Percentiles rank a stretch among this genome's conserved stretches.
Conservation (phyloP, 2,113 vertebrate genomes). For the Hepsetus odoe region DNA sequence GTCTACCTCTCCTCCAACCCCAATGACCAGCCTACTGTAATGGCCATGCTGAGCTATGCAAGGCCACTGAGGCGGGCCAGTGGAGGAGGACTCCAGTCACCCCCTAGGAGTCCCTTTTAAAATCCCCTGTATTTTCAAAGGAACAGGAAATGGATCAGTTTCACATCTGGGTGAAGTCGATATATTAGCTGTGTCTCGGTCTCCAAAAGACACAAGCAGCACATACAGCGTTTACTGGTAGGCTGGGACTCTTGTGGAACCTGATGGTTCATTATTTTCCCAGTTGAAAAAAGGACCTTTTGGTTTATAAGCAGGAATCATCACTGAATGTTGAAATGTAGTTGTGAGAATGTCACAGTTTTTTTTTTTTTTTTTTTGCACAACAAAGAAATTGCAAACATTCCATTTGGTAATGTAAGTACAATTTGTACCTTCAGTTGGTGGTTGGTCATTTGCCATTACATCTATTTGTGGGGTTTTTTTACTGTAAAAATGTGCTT, state of each 20-base stretch:
- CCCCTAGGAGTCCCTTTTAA: conserved; percentile 6
- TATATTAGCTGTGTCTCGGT: not conserved
- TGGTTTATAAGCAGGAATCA: conserved; percentile 30
- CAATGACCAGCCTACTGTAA: conserved; percentile 63
- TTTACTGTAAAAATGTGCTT: conserved; percentile 53
- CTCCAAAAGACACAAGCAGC: not conserved
- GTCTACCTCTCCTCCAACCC: conserved; percentile 15
- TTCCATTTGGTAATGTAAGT: conserved; percentile 60
- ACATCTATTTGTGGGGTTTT: conserved; percentile 55
- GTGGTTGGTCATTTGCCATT: conserved; percentile 36
- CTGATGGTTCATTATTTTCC: conserved; percentile 34
- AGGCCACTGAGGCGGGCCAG: conserved; percentile 41
- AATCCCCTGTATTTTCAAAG: not conserved
- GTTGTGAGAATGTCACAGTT: conserved; percentile 52
- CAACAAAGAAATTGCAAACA: conserved; percentile 50
- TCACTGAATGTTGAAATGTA: conserved; percentile 55
- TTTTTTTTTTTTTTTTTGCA: conserved; percentile 62
- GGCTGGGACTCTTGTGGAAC: not conserved
- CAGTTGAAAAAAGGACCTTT: conserved; percentile 24
- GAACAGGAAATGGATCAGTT: not conserved
- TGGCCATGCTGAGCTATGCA: conserved; percentile 60
- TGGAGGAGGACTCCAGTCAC: not conserved
- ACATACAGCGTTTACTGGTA: not conserved
- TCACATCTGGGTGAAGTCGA: not conserved
- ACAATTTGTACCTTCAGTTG: conserved; percentile 47